Base-by-base conservation (phyloP, 2,113 vertebrate genomes). In the Aptenodytes patagonicus region DNA sequence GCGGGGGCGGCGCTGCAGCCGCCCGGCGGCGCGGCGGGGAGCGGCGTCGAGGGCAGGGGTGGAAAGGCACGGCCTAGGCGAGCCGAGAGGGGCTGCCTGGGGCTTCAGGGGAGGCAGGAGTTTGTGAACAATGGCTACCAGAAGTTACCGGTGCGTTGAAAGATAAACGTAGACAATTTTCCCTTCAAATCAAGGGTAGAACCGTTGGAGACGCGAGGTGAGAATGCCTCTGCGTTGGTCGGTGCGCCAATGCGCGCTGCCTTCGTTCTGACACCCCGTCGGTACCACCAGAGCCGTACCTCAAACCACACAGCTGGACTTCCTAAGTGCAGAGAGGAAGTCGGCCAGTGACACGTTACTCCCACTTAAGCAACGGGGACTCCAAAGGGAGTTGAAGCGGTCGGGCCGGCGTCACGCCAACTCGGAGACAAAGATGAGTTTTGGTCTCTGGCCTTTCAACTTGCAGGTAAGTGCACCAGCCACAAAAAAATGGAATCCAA, bases 211-310 rank as follows among this genome's bases (percentile, higher is more conserved):
- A 6, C 5, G 51, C 46, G 47, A 9, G 46, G 31, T 26, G 58
- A n/a, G 49, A 28, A 29, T 7, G 57, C 8, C 83, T 1, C 36
- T 7, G 60, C 40, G 13, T 11, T 10, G 32, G 38, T 1, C 32
- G 6, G 24, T 4, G 32, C 44, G 1, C 4, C 8, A 1, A 0
- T 1, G 26, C 4, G 40, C 4, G 3, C 44, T 7, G 54, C 80
- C 68, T 18, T 18, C 13, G 0, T 7, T 7, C n/a, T 3, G 1
- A 4, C 7, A 11, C 29, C 21, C 17, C 1, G 5, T 10, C 1
- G 10, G 64, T 6, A 1, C 13, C 13, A 0, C 5, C 42, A 3
- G 28, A 5, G n/a, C 18, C 8, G 38, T 6, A 7, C 11, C 42
- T 6, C 61, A 3, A 18, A 16, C 31, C 57, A 10, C 14, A 2